Conservation (phyloP, 23 tunicate species). For the Trididemnum nubilum region DNA sequence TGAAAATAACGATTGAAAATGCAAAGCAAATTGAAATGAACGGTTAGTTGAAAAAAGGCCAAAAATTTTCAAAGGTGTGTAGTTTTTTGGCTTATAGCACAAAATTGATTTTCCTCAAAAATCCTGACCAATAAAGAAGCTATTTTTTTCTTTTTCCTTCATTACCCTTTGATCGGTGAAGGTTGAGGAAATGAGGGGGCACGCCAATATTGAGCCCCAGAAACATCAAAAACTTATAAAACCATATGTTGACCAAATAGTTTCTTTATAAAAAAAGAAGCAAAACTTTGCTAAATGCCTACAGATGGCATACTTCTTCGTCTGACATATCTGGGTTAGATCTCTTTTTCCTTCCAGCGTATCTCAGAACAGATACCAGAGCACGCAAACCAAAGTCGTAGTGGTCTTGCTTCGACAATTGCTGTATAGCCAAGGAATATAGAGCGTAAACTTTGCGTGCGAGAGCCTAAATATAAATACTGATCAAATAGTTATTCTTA, state of each 20-base stretch:
- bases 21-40: too few species aligned
- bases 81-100: not conserved
- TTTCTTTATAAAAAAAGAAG: too few species aligned
- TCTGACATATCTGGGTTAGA: slow-evolving; percentile 95
- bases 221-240: too few species aligned
- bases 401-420: slow-evolving; percentile 97
- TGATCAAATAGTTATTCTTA: too few species aligned
- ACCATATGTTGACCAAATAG: too few species aligned
- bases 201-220: too few species aligned
- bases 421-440: slow-evolving; percentile 93
- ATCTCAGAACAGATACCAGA: slow-evolving; percentile 87
- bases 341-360: slow-evolving; percentile 96
- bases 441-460: slow-evolving; percentile 91
- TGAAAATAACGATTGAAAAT: slow-evolving; percentile 14
- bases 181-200: too few species aligned
- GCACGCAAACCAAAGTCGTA: slow-evolving; percentile 97
- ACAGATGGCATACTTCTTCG: slow-evolving; percentile 98
- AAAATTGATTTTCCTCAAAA: too few species aligned
- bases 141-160: too few species aligned
- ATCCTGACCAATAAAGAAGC: too few species aligned
- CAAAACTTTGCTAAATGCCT: too few species aligned
- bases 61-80: not conserved
- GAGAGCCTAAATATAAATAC: slow-evolving; percentile 61
- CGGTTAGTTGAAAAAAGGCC: not conserved
- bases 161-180: too few species aligned